phyloP scores from a whole-genome alignment of 2,113 vertebrate genomes.

The Ctenomys sociabilis region DNA sequence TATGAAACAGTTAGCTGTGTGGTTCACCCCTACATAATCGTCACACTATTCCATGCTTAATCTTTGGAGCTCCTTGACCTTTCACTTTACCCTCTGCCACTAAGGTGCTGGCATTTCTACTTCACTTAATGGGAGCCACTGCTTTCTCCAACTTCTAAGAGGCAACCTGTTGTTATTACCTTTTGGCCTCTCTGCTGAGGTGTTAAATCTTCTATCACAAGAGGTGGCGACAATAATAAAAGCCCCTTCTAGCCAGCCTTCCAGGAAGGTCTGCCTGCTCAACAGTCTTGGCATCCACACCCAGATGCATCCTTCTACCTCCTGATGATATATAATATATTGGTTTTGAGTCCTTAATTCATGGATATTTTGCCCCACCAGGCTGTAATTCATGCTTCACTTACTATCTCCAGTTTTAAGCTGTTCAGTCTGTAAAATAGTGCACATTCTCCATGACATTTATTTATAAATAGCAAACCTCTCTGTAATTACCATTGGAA shows the following conservation, averaged over 20 bases:
- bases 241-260: background rate
- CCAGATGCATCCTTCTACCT: background rate
- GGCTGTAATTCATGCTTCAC: background rate
- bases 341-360: background rate
- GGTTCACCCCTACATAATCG: background rate
- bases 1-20: background rate
- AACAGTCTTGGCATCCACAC: background rate
- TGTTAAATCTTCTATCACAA: background rate
- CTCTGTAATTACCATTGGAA: background rate
- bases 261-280: background rate
- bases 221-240: background rate
- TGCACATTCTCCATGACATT: background rate
- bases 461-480: background rate
- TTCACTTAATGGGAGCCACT: background rate
- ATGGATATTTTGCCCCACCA: background rate
- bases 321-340: background rate
- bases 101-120: background rate
- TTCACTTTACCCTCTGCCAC: background rate
- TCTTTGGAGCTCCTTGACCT: background rate
- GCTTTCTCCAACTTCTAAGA: background rate
- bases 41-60: background rate
- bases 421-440: constrained; percentile 5
- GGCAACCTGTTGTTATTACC: background rate
- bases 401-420: background rate
- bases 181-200: background rate